Evolutionary conservation across 2,888 invertebrate genomes (phyloP).

Genomic region (Abscondita cerata): DNA sequence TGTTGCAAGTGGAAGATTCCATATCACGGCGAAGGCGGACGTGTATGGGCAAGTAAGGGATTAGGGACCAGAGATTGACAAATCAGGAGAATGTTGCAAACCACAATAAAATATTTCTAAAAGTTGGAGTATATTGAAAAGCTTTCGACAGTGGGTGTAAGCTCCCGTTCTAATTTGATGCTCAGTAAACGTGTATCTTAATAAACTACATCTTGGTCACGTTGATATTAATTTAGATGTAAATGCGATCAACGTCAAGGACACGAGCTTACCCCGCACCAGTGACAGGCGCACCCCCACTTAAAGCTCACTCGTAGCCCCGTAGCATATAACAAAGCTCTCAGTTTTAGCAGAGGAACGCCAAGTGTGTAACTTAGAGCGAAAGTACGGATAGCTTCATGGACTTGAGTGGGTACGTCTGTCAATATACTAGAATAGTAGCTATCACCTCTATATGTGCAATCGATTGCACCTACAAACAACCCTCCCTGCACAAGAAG

Average conservation of each 20-base stretch:
- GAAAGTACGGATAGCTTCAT: slow-evolving; percentile 37
- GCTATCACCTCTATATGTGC: slow-evolving; percentile 8
- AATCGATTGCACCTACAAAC: slow-evolving; percentile 13
- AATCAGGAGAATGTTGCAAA: too few species aligned
- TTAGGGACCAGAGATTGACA: too few species aligned
- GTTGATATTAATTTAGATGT: slow-evolving; percentile 40
- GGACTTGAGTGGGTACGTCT: slow-evolving; percentile 44
- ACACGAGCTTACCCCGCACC: slow-evolving; percentile 29
- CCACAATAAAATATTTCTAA: too few species aligned
- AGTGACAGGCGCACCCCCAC: slow-evolving; percentile 35
- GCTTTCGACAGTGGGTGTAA: neutral
- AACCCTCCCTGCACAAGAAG: neutral
- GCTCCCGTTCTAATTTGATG: too few species aligned
- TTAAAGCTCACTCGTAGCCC: slow-evolving; percentile 35
- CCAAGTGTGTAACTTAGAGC: slow-evolving; percentile 37
- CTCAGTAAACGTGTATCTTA: neutral
- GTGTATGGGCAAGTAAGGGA: too few species aligned
- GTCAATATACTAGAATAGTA: slow-evolving; percentile 34
- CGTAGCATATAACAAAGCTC: slow-evolving; percentile 40
- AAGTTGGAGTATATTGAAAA: neutral
- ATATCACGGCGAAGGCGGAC: too few species aligned
- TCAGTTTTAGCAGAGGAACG: slow-evolving; percentile 43
- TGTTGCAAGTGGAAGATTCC: too few species aligned
- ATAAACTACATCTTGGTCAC: slow-evolving; percentile 23
- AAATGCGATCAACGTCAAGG: slow-evolving; percentile 41